A percentile compares a stretch with the other conserved stretches of the same genome.
phyloP scores from a whole-genome alignment of 2,113 vertebrate genomes.

The Cavia porcellus region DNA sequence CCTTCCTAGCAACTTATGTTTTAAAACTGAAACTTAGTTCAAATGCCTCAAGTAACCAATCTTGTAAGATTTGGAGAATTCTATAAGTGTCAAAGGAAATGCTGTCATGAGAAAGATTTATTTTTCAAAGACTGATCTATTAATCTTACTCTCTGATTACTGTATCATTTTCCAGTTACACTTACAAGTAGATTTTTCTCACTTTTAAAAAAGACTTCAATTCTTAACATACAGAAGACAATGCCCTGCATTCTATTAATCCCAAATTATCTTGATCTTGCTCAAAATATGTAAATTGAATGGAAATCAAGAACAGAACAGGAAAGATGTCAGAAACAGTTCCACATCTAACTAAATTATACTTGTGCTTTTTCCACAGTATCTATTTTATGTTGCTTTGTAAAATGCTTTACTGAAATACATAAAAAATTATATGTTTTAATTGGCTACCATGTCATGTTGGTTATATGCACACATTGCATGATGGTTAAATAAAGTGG shows the following conservation, averaged over 20 bases:
- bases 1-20: background rate
- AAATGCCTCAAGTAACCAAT: background rate
- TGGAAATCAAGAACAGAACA: background rate
- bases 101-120: background rate
- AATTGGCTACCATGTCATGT: background rate
- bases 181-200: background rate
- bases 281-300: background rate
- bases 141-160: background rate
- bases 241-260: background rate
- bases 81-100: background rate
- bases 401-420: background rate
- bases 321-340: constrained; percentile 18
- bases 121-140: background rate
- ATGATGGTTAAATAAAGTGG: background rate
- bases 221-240: background rate
- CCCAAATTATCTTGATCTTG: constrained; percentile 4
- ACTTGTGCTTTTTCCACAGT: background rate
- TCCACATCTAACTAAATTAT: background rate
- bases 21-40: background rate
- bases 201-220: constrained; percentile 29
- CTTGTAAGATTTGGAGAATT: background rate
- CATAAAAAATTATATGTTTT: background rate
- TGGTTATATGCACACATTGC: background rate
- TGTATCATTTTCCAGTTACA: background rate
- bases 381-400: background rate